Base-by-base conservation (phyloP, 2,113 vertebrate species). In the Camelus bactrianus region DNA sequence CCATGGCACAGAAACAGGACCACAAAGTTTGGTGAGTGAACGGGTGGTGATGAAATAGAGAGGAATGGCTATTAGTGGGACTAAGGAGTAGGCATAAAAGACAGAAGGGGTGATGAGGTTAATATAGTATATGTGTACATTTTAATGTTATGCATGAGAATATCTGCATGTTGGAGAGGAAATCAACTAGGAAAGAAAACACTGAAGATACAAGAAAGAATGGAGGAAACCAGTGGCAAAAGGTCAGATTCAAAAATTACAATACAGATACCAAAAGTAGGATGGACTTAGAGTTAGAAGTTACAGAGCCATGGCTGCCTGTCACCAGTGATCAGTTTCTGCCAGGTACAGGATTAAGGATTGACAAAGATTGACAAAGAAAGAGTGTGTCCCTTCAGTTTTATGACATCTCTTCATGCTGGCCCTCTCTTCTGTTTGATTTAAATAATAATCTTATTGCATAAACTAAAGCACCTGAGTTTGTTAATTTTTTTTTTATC, bases 401-500 rank as follows among this genome's bases (percentile, higher is more conserved):
- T 76, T 89, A 17, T 73, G 19, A 72, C 87, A 67, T 79, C 11
- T 48, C 8, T 50, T 19, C 58, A 19, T 48, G 17, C 38, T 92
- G 67, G 17, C 3, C 38, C 10, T 83, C 14, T 77, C 32, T 28
- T 76, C 30, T 48, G 15, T 73, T 86, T 72, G 38, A 82, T 28
- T 81, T 67, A 80, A 80, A 79, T 48, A 91, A 42, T 82, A 77
- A 84, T 58, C 17, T 42, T 17, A 72, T 72, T 76, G 32, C 24
- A 75, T 38, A 93, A 58, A 67, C 6, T 48, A 32, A 87, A 64
- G 28, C 80, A 30, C 14, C 2, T 56, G 7, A 2, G 10, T 64
- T 69, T 91, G 73, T 91, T 93, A 19, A 65, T 42, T 42, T 42
- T 42, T 42, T 91, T 88, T 95, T 26, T 35, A 26, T 80, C 58